A percentile compares a stretch with the other conserved stretches of the same genome.
Evolutionary conservation across 2,113 vertebrate species (phyloP).

Genomic region (Coptodon rendalli): DNA sequence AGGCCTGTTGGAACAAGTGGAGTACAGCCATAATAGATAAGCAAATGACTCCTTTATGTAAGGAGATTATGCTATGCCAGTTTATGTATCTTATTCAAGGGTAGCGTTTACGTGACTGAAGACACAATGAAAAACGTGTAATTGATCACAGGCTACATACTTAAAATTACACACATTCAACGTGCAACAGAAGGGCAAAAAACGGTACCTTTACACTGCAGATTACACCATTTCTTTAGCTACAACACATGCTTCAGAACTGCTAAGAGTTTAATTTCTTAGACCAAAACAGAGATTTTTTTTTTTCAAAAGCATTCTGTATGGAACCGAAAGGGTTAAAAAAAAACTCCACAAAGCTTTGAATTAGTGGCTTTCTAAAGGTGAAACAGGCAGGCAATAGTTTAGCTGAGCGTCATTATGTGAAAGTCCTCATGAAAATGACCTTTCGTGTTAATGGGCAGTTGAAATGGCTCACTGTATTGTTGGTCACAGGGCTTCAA

Average conservation of each 20-base stretch:
- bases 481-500: background rate
- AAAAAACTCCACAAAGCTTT: background rate
- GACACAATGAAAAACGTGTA: background rate
- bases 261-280: background rate
- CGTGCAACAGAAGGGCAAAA: background rate
- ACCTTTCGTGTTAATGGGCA: background rate
- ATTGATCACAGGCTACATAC: background rate
- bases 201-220: background rate
- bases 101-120: background rate
- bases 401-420: background rate
- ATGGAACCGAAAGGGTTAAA: background rate
- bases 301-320: background rate
- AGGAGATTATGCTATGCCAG: constrained; percentile 7
- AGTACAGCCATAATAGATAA: constrained; percentile 19
- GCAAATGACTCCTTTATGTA: constrained; percentile 8
- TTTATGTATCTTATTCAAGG: constrained; percentile 27
- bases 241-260: background rate
- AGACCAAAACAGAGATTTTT: background rate
- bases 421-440: background rate
- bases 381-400: background rate
- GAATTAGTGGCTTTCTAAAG: background rate
- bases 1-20: constrained; percentile 45
- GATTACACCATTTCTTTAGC: background rate
- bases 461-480: background rate
- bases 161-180: background rate